phyloP scores from a whole-genome alignment of 2,888 invertebrate species.

The Drosophila leonis region DNA sequence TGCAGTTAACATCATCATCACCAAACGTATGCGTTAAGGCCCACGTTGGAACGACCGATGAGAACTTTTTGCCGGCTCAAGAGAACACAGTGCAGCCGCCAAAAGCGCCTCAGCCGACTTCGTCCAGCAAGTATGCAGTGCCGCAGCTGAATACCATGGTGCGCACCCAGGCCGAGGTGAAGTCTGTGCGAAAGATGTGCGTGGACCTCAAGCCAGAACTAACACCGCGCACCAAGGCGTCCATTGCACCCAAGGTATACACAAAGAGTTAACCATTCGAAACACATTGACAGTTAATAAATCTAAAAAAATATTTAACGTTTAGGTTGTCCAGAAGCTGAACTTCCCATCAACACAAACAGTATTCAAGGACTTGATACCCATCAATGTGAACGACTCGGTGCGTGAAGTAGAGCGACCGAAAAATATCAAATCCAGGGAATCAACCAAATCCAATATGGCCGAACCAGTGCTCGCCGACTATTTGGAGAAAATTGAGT shows the following conservation, averaged over 20 bases:
- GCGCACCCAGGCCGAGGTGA: constrained; percentile 56
- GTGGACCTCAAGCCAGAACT: constrained; percentile 32
- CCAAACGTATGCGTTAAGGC: constrained; percentile 33
- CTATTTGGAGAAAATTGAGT: constrained; percentile 68
- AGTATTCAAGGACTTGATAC: constrained; percentile 76
- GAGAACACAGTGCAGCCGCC: too few species aligned
- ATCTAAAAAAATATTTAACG: background rate
- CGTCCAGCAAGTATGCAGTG: constrained; percentile 31
- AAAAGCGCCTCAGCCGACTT: too few species aligned
- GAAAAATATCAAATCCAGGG: constrained; percentile 22
- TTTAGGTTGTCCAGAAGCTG: constrained; percentile 77
- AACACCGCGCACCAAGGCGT: constrained; percentile 65
- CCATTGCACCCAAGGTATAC: constrained; percentile 73
- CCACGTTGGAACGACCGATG: constrained; percentile 21
- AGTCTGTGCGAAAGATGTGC: constrained; percentile 40
- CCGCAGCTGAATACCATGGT: constrained; percentile 73
- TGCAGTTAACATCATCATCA: background rate
- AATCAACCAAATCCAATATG: background rate
- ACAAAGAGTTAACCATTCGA: rapidly evolving
- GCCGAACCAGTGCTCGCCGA: constrained; percentile 71
- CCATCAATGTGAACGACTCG: constrained; percentile 81
- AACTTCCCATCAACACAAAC: constrained; percentile 70
- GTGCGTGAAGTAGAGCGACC: constrained; percentile 46
- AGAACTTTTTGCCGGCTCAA: background rate
- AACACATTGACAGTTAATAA: background rate